Evolutionary conservation across 2,888 invertebrate genomes (phyloP).

Genomic region (Drosophila vallismaia): DNA sequence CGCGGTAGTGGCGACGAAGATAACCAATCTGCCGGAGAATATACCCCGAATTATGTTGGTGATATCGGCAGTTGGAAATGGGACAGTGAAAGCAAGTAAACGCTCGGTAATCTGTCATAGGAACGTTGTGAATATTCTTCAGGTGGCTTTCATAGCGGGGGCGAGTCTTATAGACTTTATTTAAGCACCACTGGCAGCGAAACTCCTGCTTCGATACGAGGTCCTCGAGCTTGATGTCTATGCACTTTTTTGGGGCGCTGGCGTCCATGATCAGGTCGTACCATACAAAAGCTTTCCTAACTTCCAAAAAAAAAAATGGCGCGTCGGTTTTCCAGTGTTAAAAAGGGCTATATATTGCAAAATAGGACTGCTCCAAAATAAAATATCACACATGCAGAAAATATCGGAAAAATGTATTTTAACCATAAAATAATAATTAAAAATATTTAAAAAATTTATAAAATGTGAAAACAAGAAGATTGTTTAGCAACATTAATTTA

Average conservation of each 20-base stretch:
- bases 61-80: neutral
- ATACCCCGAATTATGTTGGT: slow-evolving; percentile 1
- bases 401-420: too few species aligned
- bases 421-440: too few species aligned
- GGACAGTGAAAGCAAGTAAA: slow-evolving; percentile 38
- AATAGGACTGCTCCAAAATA: neutral
- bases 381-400: neutral
- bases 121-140: slow-evolving; percentile 14
- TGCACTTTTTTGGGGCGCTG: neutral
- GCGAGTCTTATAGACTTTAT: slow-evolving; percentile 38
- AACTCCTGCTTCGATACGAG: slow-evolving; percentile 39
- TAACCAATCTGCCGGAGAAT: neutral
- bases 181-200: slow-evolving; percentile 29
- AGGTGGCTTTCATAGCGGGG: slow-evolving; percentile 32
- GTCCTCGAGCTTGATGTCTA: slow-evolving; percentile 9
- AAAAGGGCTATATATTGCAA: neutral
- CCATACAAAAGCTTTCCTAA: neutral
- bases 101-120: accelerated
- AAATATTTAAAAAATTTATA: too few species aligned
- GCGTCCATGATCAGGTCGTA: neutral
- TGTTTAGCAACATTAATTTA: too few species aligned
- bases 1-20: slow-evolving; percentile 42
- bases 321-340: neutral
- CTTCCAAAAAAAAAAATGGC: neutral
- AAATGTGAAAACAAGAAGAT: too few species aligned